Percentiles rank a stretch among this genome's conserved stretches.
These are phyloP conservation scores for Diadegma fenestrale DNA, from an alignment of 2,888 invertebrate genomes.

Conservation along the genomic window DNA sequence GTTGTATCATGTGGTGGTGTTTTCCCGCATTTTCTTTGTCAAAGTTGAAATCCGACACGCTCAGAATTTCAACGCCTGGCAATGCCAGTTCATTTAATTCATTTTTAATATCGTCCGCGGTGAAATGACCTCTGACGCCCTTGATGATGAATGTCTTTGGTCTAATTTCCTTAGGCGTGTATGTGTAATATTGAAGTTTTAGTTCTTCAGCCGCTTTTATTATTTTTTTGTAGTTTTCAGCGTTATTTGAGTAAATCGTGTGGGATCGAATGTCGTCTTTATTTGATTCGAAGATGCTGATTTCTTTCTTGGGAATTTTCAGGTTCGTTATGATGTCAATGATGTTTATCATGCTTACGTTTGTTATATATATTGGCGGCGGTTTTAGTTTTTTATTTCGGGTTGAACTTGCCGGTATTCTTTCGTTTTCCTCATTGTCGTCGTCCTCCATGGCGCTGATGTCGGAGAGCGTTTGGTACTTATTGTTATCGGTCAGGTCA, in stretches of 20 bases:
- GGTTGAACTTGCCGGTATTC: not conserved
- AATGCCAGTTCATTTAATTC: conserved; percentile 1
- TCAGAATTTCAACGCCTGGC: conserved; percentile 16
- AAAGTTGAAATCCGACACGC: conserved; percentile 11
- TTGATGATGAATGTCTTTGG: conserved; percentile 38
- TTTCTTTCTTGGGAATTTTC: not conserved
- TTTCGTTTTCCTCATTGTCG: not conserved
- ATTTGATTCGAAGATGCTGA: not conserved
- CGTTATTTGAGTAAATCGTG: not conserved
- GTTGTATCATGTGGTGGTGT: conserved; percentile 38
- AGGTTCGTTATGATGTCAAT: not conserved
- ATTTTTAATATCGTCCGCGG: conserved; percentile 4
- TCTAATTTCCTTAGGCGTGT: conserved; percentile 26
- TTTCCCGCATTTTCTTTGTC: conserved; percentile 23
- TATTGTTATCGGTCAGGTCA: not conserved
- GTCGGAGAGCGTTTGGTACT: not conserved
- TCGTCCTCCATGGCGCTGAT: conserved; percentile 17
- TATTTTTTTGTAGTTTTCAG: not conserved
- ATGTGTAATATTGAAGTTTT: not conserved
- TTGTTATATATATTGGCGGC: conserved; percentile 1
- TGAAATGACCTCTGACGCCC: conserved; percentile 33
- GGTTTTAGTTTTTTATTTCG: not conserved
- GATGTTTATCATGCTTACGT: not conserved
- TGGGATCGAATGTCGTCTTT: not conserved
- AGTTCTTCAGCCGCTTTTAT: not conserved